These are phyloP conservation scores for Prolemur simus DNA, from an alignment of 2,113 vertebrate genomes.

Conservation along the genomic window DNA sequence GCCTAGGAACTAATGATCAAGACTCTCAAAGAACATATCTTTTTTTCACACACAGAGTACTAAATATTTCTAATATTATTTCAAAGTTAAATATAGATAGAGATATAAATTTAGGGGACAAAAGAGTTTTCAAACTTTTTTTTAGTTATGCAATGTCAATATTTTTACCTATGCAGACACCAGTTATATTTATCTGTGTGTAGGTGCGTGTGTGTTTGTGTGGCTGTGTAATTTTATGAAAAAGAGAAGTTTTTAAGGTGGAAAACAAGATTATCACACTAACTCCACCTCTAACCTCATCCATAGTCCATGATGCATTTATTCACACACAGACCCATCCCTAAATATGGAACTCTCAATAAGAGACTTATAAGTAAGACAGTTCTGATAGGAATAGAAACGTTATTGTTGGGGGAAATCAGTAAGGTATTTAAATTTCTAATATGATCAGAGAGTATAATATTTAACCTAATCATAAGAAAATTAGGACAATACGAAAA, in stretches of 20 bases:
- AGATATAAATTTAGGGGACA: neutral
- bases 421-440: neutral
- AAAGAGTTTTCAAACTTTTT: neutral
- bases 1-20: neutral
- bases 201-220: neutral
- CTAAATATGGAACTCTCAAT: neutral
- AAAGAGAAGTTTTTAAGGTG: neutral
- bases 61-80: conserved; percentile 2
- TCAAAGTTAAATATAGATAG: neutral
- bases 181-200: neutral
- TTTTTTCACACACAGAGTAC: neutral
- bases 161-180: neutral
- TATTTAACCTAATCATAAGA: neutral
- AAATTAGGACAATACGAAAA: conserved; percentile 38
- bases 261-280: neutral
- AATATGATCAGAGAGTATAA: neutral
- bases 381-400: neutral
- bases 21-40: neutral
- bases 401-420: neutral
- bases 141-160: neutral
- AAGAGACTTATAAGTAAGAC: neutral
- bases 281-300: neutral
- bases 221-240: neutral
- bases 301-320: neutral
- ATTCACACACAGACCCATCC: neutral